Base-by-base conservation (phyloP, 2,888 invertebrate genomes). In the Aphidoletes aphidimyza region DNA sequence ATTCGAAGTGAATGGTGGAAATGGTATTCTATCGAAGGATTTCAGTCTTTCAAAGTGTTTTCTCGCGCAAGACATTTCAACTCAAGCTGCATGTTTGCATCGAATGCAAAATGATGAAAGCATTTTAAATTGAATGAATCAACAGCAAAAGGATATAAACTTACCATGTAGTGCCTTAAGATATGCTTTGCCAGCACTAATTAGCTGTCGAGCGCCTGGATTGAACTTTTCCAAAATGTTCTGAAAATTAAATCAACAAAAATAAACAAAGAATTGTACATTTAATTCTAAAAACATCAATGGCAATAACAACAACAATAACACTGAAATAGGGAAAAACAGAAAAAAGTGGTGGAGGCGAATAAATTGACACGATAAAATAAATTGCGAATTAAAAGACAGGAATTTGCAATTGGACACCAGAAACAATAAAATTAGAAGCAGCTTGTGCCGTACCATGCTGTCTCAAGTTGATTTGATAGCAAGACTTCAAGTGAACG, bases 171-270 rank as follows among this genome's bases (percentile, higher is more conserved):
- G 93, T 87, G 97, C 96, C 91, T 98, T 98, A 88, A 98, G 92
- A 90, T 97, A 97, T 85, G 97, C 96, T 91, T 97, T 97, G 86
- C 97, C 97, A 87, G 97, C 95, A 88, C 95, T 95, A 91, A 98
- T 96, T 93, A 98, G 93, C 91, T 97, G 97, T 88, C 97, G 93
- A 81, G 97, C 96, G 86, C 97, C 96, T 85, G 97, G 97, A 92
- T 97, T 97, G 92, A 98, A 98, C 92, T 97, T 97, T 90, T 97
- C 97, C 92, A 97, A 92, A 91, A 98, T 96, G 90, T 97, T 97
- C 98, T 97, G 94, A 42, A 83, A 78, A 22, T 26, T 22, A 45
- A 83, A 42, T 30, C 30, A 83, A 36, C 0, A n/a, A n/a, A 83
- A 34, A 36, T 17, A 30, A 83, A 83, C 19, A 83, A 45, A 83